Evolutionary conservation across 2,797 vertebrate genomes (phyloP), one percentile per base, ranked within the genome.

Genomic region (Poecilia gillii): DNA sequence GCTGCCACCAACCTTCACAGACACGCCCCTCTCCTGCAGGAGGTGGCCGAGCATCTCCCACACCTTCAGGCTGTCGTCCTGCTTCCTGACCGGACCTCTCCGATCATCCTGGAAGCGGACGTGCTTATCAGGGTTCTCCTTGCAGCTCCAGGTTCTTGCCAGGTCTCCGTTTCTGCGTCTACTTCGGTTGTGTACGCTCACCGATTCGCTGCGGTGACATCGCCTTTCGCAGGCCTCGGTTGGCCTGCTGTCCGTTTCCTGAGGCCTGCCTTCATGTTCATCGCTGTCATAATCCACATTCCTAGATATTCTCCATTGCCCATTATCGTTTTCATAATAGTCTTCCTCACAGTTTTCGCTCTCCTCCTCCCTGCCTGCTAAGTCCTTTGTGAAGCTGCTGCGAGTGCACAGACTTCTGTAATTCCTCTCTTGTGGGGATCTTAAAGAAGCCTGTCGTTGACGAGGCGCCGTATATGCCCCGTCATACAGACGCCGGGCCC

Each of bases 91-190:
- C 72, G 49, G 57, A 5, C 47, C 71, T 33, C 80, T 77, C 53
- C 68, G 36, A 45, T 94, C 87, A 0, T 95, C 95, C 72, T 85
- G 91, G 76, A 96, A 96, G 82, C 39, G 94, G 33, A 96, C 96
- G 25, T 68, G 96, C 88, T 93, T 94, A 82, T 94, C 91, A 3
- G 87, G 72, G 68, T 74, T 89, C 72, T 93, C 91, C 82, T 68
- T 83, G n/a, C 43, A 87, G 72, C 84, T 90, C 92, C 92, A 93
- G 13, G 92, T 93, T 66, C 91, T 89, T 0, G 77, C 62, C 1
- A 87, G 66, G 41, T 90, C 90, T 79, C 78, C 62, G 75, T 59
- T 85, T 59, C 81, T 72, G 47, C 78, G 78, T 55, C 79, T 64
- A 7, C 59, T 78, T 31, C 83, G 23, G 49, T 87, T 83, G 13